Base-by-base conservation (phyloP, 1,140 invertebrate species). In the Drosophila elegans region DNA sequence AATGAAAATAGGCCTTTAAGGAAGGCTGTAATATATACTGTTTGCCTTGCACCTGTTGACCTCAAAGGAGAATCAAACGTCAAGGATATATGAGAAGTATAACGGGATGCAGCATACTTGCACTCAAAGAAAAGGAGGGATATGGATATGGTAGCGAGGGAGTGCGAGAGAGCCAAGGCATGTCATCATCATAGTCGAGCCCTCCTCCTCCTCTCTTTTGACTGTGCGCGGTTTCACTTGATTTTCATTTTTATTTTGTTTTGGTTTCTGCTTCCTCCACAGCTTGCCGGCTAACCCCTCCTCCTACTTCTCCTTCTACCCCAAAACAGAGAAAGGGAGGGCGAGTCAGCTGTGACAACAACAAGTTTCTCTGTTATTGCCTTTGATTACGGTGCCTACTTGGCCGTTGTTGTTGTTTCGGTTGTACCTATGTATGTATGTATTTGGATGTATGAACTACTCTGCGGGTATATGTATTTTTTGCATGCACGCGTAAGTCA, bases 301-400 rank as follows among this genome's bases (percentile, higher is more conserved):
- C 67, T 59, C n/a, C 67, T 36, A 38, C 38, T 34, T 32, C 38
- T 56, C 49, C 39, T 39, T 9, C 39, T 62, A 49, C 61, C 46
- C 39, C 13, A 41, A 49, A 63, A 34, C 25, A n/a, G 57, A 67
- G 59, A 67, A 45, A 62, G 64, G 64, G 59, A 64, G 55, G 49
- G 72, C 60, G 74, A 78, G 64, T 77, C 74, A 77, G 74, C 74
- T 78, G 74, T 77, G 74, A 77, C 73, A 77, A 77, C 74, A 77
- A 77, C 74, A 77, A 77, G 74, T 77, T 77, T 77, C 49, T 68
- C 74, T 77, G 62, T 72, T 77, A 77, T 77, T 53, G 74, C 74
- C 74, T 68, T 77, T 78, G 74, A 78, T 77, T 78, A 69, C 74
- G 74, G 73, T 77, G 74, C 74, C 73, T 76, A 76, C 73, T 76